Percentiles rank a stretch among this genome's conserved stretches.
Evolutionary conservation across 2,888 invertebrate genomes (phyloP).

Genomic region (Bugula neritina): DNA sequence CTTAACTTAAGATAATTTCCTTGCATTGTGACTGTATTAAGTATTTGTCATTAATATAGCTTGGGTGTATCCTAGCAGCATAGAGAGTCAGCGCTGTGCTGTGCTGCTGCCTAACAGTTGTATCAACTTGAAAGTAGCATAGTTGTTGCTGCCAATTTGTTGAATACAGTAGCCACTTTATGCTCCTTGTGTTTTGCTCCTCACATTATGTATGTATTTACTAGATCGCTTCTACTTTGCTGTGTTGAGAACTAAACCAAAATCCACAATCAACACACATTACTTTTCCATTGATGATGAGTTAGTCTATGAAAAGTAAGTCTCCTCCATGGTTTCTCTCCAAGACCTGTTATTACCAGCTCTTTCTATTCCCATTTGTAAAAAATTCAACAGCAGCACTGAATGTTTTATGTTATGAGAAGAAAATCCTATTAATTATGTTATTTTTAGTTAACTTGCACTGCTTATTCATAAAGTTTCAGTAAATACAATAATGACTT

Average conservation of each 20-base stretch:
- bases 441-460: too few species aligned
- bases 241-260: conserved; percentile 71
- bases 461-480: too few species aligned
- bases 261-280: conserved; percentile 72
- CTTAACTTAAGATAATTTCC: background rate
- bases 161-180: background rate
- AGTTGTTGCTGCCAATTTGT: background rate
- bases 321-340: too few species aligned
- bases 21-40: background rate
- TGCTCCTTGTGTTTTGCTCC: background rate
- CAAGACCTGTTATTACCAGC: too few species aligned
- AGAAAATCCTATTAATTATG: too few species aligned
- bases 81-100: background rate
- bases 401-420: too few species aligned
- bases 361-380: too few species aligned
- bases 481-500: too few species aligned
- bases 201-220: conserved; percentile 54
- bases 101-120: background rate
- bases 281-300: conserved; percentile 86
- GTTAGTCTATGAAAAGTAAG: conserved; percentile 75
- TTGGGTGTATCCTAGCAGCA: conserved; percentile 22
- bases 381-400: too few species aligned
- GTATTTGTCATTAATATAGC: conserved; percentile 13
- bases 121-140: background rate
- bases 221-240: conserved; percentile 87